Evolutionary conservation across 2,888 invertebrate genomes (phyloP).

Genomic region (Dolichomitus sp.): DNA sequence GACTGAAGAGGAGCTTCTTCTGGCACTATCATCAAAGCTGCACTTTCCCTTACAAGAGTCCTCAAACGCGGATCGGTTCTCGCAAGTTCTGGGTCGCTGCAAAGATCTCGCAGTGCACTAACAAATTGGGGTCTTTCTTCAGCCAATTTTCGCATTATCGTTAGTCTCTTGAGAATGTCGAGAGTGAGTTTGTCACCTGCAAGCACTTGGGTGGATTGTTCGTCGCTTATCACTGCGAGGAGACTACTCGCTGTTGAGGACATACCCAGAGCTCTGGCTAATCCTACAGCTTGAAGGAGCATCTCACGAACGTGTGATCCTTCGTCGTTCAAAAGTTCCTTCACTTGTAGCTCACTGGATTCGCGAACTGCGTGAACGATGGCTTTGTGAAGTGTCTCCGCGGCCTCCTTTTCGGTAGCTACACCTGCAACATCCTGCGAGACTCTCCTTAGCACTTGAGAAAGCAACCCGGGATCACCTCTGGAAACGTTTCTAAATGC

Average conservation of each 20-base stretch:
- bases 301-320: constrained; percentile 85
- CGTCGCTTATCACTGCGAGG: constrained; percentile 87
- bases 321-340: constrained; percentile 87
- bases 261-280: constrained; percentile 91
- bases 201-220: constrained; percentile 88
- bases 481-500: constrained; percentile 90
- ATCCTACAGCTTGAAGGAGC: constrained; percentile 90
- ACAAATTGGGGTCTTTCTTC: constrained; percentile 89
- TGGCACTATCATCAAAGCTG: constrained; percentile 90
- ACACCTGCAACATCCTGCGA: constrained; percentile 89
- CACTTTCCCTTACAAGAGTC: constrained; percentile 91
- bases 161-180: constrained; percentile 90
- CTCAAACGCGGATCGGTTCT: constrained; percentile 91
- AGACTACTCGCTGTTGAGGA: constrained; percentile 89
- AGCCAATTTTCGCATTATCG: constrained; percentile 91
- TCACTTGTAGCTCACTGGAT: constrained; percentile 88
- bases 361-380: constrained; percentile 90
- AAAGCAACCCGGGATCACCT: constrained; percentile 88
- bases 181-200: constrained; percentile 88
- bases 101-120: constrained; percentile 89
- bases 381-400: constrained; percentile 90
- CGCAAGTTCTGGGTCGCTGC: constrained; percentile 90
- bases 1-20: constrained; percentile 89
- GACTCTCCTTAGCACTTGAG: constrained; percentile 89
- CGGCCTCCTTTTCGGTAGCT: constrained; percentile 89